Conservation (phyloP, 1,140 invertebrate genomes). For the Drosophila dunni region DNA sequence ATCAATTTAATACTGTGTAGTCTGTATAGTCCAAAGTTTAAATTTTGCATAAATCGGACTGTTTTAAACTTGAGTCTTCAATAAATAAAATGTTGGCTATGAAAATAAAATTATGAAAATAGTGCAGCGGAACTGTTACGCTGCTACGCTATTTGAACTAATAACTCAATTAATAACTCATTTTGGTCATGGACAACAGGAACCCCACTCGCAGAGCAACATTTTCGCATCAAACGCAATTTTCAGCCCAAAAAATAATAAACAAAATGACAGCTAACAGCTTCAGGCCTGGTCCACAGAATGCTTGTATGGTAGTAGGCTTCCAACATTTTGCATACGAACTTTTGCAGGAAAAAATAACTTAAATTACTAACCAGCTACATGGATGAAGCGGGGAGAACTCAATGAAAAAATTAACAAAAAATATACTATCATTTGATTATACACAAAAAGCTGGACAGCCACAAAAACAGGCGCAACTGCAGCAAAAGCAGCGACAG, state of each 20-base stretch:
- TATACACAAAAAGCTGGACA: conserved; percentile 57
- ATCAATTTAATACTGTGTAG: too few species aligned
- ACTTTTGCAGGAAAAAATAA: conserved; percentile 60
- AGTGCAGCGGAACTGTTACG: not conserved
- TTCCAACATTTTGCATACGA: conserved; percentile 49
- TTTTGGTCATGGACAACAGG: conserved; percentile 35
- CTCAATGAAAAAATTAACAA: conserved; percentile 37
- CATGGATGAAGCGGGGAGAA: not conserved
- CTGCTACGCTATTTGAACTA: conserved; percentile 58
- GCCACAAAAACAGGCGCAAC: conserved; percentile 46
- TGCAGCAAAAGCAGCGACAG: conserved; percentile 44
- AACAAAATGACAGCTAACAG: conserved; percentile 52
- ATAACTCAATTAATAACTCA: conserved; percentile 80
- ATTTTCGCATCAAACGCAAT: conserved; percentile 60
- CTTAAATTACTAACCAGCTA: conserved; percentile 61
- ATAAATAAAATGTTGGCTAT: too few species aligned
- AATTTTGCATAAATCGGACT: too few species aligned
- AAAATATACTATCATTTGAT: conserved; percentile 69
- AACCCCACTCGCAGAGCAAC: conserved; percentile 30
- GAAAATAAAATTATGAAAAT: not conserved
- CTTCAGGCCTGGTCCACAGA: conserved; percentile 19
- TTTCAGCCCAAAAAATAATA: conserved; percentile 30
- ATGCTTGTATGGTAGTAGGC: conserved; percentile 38
- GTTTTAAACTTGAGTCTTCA: too few species aligned
- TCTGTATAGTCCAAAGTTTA: too few species aligned